Evolutionary conservation across 2,113 vertebrate species (phyloP).

Genomic region (Cyanistes caeruleus): DNA sequence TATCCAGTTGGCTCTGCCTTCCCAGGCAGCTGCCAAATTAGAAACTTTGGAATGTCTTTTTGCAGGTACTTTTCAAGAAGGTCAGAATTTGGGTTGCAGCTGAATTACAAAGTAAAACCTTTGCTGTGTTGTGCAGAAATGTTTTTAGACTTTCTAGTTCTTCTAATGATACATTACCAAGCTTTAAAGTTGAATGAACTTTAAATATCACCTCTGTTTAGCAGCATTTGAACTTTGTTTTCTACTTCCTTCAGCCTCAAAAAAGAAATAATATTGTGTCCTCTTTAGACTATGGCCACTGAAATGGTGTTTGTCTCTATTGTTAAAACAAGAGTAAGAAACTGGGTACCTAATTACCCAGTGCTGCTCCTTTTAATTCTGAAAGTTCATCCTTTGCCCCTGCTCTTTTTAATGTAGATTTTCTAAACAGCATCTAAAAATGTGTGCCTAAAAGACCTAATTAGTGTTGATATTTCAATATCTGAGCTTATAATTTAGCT

Average conservation of each 20-base stretch:
- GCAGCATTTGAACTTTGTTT: background rate
- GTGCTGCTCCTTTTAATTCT: background rate
- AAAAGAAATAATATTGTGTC: background rate
- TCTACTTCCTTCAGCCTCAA: background rate
- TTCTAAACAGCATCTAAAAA: background rate
- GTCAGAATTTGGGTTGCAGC: background rate
- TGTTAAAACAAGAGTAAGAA: background rate
- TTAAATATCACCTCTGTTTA: background rate
- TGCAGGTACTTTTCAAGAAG: background rate
- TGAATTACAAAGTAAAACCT: background rate
- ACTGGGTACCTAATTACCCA: background rate
- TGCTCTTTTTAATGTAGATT: background rate
- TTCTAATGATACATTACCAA: background rate
- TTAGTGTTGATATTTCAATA: constrained; percentile 22
- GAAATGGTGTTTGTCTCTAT: background rate
- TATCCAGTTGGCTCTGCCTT: background rate
- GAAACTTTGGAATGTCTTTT: background rate
- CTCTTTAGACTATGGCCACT: background rate
- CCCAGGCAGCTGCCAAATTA: background rate
- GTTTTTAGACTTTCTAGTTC: background rate
- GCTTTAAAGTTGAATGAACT: background rate
- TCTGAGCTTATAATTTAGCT: background rate
- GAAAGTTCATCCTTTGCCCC: background rate
- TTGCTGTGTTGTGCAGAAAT: background rate
- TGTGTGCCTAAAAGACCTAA: background rate